Evolutionary conservation across 2,888 invertebrate genomes (phyloP), one percentile per base, ranked within the genome.

Genomic region (Oithona nana): DNA sequence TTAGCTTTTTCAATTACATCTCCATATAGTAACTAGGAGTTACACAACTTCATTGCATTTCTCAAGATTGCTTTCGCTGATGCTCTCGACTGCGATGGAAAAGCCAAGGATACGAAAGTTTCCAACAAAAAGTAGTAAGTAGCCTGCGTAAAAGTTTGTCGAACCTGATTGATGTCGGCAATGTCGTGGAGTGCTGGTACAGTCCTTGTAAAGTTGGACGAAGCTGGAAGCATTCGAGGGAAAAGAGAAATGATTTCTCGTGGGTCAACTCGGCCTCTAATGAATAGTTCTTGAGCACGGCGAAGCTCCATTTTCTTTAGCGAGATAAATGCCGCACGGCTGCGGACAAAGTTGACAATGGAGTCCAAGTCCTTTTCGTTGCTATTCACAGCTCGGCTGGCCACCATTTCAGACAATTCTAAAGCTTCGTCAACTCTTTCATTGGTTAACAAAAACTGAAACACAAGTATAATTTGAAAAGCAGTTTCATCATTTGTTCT

Each of bases 341-440:
- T 73, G 64, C 75, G 74, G 51, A 69, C 68, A 64, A 68, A 67
- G 55, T 66, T 39, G 22, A 61, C 59, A 65, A 74, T 72, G 68
- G 72, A 71, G 52, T 69, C 39, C 6, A 39, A 64, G 63, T 73
- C 73, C 58, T 74, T 71, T 56, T 74, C 74, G 64, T 70, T 70
- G 16, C 68, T 69, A 28, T 72, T 67, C 3, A 73, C 73, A 31
- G 69, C 69, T 66, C 71, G 71, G 64, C 71, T 70, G 30, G 73
- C 71, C 31, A 61, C 63, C 69, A 73, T 75, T 67, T 72, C 70
- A 64, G 75, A 73, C 48, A 78, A 68, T 63, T 75, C 74, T 57
- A 78, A 69, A 2, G 78, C 78, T 68, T 77, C 77, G 13, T 71
- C 70, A 1, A 77, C 75, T 64, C 75, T 70, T 63, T 74, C 74